Evolutionary conservation across 2,797 vertebrate genomes (phyloP), one percentile per base, ranked within the genome.

Genomic region (Molossus molossus): DNA sequence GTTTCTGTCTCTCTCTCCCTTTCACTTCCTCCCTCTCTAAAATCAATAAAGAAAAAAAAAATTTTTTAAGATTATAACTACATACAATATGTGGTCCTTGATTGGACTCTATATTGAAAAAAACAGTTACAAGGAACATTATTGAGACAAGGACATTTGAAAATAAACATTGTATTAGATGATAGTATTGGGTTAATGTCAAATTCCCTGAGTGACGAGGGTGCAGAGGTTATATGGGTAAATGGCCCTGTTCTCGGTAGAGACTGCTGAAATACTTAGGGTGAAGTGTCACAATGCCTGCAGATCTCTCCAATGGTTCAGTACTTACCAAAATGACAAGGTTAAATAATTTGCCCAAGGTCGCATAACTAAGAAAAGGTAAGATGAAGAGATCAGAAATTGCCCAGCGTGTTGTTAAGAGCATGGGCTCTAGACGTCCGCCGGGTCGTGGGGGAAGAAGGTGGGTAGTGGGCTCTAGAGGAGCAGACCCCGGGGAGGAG

Each of bases 401-500:
- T 3, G 7, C 53, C 87, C 29, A 82, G 50, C 8, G 75, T 58
- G 37, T 13, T n/a, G 29, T 37, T 37, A 79, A 57, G 50, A 37
- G 20, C 53, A 23, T 20, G 45, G 45, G 29, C 45, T 83, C 62
- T 15, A 25, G 57, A 96, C 96, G 93, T 95, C 64, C 80, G 84
- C 20, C 90, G 27, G 81, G 64, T 60, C 15, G 94, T 80, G 87
- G 96, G 97, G 97, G 90, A 92, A 84, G 96, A 95, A 93, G 94
- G 94, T 75, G 75, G 94, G 94, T 97, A 95, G 87, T 57, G 70
- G 90, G 92, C 75, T 96, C 96, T 75, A 17, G 67, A 94, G 73
- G 73, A 62, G 33, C 0, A 15, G 40, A 77, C 84, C 23, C 14
- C 9, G 1, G 11, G 17, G 58, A 55, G 62, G 70, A 72, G 21